phyloP scores from a whole-genome alignment of 2,113 vertebrate species.

The Eidolon helvum region DNA sequence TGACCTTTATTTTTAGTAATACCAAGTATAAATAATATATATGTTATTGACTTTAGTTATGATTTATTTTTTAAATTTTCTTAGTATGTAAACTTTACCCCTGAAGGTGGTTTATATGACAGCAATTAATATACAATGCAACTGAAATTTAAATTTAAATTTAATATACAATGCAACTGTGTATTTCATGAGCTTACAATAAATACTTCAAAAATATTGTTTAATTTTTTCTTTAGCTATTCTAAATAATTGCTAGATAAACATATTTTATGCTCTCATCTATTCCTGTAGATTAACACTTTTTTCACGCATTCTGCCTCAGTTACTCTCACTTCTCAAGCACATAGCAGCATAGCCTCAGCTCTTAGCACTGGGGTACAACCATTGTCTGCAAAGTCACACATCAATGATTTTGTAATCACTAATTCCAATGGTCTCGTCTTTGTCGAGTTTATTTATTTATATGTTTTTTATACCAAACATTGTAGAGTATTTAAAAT shows the following conservation, averaged over 20 bases:
- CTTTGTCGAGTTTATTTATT: background rate
- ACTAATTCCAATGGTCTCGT: background rate
- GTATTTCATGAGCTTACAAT: background rate
- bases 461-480: background rate
- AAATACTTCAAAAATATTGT: background rate
- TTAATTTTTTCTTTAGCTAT: background rate
- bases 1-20: background rate
- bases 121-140: background rate
- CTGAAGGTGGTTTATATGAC: background rate
- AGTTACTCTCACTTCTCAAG: background rate
- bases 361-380: rapidly evolving
- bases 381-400: background rate
- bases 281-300: background rate
- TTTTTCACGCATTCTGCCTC: background rate
- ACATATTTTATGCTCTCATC: background rate
- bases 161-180: background rate
- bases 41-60: background rate
- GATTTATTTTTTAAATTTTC: background rate
- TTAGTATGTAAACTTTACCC: background rate
- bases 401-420: background rate
- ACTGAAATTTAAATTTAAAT: background rate
- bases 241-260: background rate
- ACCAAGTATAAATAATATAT: slow-evolving; percentile 24
- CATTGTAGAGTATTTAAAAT: background rate
- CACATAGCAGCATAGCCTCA: rapidly evolving